phyloP scores from a whole-genome alignment of 2,113 vertebrate genomes.

The Cnemophilus loriae region DNA sequence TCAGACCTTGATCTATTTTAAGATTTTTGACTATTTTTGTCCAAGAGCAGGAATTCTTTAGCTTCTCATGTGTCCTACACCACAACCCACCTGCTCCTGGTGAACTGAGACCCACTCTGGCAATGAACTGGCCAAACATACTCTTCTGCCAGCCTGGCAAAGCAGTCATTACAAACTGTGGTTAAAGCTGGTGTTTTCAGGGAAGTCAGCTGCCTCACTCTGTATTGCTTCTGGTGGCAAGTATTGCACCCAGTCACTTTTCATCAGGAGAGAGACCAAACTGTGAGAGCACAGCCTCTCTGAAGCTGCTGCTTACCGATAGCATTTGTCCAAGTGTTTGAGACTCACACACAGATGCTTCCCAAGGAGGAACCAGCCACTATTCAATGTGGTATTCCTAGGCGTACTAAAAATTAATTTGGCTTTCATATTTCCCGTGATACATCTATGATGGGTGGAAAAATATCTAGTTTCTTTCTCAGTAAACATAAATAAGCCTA shows the following conservation, averaged over 20 bases:
- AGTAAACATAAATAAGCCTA: not conserved
- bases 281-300: not conserved
- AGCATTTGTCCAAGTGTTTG: not conserved
- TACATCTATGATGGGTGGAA: not conserved
- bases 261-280: not conserved
- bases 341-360: not conserved
- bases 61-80: not conserved
- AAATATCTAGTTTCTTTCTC: not conserved
- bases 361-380: not conserved
- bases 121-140: fast-evolving
- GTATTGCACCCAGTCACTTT: not conserved
- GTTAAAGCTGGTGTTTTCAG: not conserved
- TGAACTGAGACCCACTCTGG: not conserved
- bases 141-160: not conserved
- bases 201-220: not conserved
- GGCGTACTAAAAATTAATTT: not conserved
- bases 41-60: not conserved
- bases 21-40: not conserved
- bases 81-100: not conserved
- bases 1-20: not conserved
- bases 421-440: not conserved
- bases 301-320: not conserved
- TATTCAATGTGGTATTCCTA: not conserved
- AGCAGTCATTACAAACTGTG: not conserved
- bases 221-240: not conserved